A percentile compares a stretch with the other conserved stretches of the same genome.
These are phyloP conservation scores for Hassar affinis DNA, from an alignment of 2,113 vertebrate species.

Conservation along the genomic window DNA sequence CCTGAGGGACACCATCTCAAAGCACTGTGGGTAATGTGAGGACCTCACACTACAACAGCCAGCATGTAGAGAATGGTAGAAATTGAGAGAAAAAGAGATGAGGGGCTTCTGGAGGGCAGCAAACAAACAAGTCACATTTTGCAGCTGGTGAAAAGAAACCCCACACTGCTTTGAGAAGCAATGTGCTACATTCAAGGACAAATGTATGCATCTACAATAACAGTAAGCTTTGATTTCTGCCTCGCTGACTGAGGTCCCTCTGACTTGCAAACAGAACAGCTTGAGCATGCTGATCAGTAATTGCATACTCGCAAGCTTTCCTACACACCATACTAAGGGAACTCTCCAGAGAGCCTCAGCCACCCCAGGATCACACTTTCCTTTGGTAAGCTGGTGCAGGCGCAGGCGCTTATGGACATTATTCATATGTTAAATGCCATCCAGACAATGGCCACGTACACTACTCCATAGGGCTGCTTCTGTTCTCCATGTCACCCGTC, in stretches of 20 bases:
- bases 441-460: slow-evolving; percentile 62
- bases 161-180: slow-evolving; percentile 42
- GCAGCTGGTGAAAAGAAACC: slow-evolving; percentile 64
- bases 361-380: slow-evolving; percentile 63
- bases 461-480: slow-evolving; percentile 40
- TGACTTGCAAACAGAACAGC: slow-evolving; percentile 64
- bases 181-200: slow-evolving; percentile 57
- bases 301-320: slow-evolving; percentile 74
- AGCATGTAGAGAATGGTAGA: slow-evolving; percentile 42
- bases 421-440: slow-evolving; percentile 66
- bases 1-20: slow-evolving; percentile 56
- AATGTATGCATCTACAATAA: slow-evolving; percentile 43
- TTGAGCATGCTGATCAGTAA: slow-evolving; percentile 72
- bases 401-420: slow-evolving; percentile 70
- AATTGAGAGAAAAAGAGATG: background rate
- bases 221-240: slow-evolving; percentile 60
- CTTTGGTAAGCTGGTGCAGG: slow-evolving; percentile 47
- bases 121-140: slow-evolving; percentile 53
- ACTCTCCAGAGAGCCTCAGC: slow-evolving; percentile 65
- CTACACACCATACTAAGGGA: slow-evolving; percentile 58
- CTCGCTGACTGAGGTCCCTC: slow-evolving; percentile 66
- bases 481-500: slow-evolving; percentile 34
- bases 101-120: slow-evolving; percentile 54
- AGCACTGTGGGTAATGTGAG: slow-evolving; percentile 45
- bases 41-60: slow-evolving; percentile 35